Evolutionary conservation across 2,113 vertebrate genomes (phyloP).

Genomic region (Erinaceus europaeus): DNA sequence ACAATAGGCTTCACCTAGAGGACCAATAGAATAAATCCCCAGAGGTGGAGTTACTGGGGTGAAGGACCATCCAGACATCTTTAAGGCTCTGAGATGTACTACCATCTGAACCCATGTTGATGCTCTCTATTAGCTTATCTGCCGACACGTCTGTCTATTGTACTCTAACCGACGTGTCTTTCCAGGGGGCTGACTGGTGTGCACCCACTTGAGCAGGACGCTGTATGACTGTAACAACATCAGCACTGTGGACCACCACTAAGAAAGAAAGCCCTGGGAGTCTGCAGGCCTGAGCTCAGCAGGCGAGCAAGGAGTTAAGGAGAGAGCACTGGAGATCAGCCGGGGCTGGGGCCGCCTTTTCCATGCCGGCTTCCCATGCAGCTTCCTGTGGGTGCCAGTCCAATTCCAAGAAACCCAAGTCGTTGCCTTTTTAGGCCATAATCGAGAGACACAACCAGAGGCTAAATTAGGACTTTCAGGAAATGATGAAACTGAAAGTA

Average conservation of each 20-base stretch:
- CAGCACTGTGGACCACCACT: not conserved
- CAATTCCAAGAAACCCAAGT: conserved; percentile 78
- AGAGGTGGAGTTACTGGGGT: not conserved
- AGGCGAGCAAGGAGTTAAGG: conserved; percentile 58
- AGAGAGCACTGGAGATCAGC: conserved; percentile 47
- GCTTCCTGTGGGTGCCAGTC: conserved; percentile 81
- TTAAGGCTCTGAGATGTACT: not conserved
- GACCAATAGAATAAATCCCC: not conserved
- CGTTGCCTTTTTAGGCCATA: conserved; percentile 88
- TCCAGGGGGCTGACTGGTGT: not conserved
- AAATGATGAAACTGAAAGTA: conserved; percentile 84
- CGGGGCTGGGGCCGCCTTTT: conserved; percentile 60
- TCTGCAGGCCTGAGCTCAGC: not conserved
- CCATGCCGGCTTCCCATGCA: conserved; percentile 41
- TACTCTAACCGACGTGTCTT: no score
- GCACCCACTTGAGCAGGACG: not conserved
- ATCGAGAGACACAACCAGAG: conserved; percentile 78
- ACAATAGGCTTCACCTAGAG: not conserved
- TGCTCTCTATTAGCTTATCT: no score
- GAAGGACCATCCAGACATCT: not conserved
- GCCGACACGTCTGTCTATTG: no score
- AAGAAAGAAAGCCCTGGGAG: not conserved
- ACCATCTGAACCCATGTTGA: no score
- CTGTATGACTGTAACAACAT: no score
- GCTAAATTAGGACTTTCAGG: conserved; percentile 83